These are phyloP conservation scores for Netelia melanura DNA, from an alignment of 2,888 invertebrate species.

Conservation along the genomic window DNA sequence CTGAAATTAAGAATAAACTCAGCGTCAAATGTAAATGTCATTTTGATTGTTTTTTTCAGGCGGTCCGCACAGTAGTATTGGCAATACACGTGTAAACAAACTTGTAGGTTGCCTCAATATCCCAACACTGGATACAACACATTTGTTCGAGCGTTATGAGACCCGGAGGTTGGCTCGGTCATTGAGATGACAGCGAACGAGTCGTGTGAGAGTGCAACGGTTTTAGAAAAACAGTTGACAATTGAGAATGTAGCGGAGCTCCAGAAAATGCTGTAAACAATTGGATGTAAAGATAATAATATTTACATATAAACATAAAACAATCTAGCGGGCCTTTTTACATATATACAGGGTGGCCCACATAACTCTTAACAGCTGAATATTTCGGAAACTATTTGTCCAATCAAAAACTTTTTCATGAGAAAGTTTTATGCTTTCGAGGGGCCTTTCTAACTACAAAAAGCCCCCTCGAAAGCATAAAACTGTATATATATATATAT, in stretches of 20 bases:
- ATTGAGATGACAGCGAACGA: constrained; percentile 25
- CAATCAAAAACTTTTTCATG: too few species aligned
- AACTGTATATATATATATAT: too few species aligned
- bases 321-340: too few species aligned
- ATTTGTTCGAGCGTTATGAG: constrained; percentile 33
- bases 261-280: constrained; percentile 12
- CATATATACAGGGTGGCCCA: background rate
- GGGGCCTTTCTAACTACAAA: too few species aligned
- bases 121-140: constrained; percentile 16
- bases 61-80: constrained; percentile 10
- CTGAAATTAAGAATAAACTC: constrained; percentile 6
- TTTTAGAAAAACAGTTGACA: constrained; percentile 6
- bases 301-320: background rate
- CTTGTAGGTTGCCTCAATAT: constrained; percentile 29
- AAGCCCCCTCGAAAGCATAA: too few species aligned
- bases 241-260: constrained; percentile 13
- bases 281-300: background rate
- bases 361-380: too few species aligned
- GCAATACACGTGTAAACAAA: constrained; percentile 18
- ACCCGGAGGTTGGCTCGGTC: constrained; percentile 13
- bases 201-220: constrained; percentile 17
- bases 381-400: too few species aligned
- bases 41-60: constrained; percentile 12
- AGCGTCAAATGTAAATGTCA: background rate
- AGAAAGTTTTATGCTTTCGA: too few species aligned